phyloP scores from a whole-genome alignment of 2,888 invertebrate genomes.

The Hymenopus coronatus region DNA sequence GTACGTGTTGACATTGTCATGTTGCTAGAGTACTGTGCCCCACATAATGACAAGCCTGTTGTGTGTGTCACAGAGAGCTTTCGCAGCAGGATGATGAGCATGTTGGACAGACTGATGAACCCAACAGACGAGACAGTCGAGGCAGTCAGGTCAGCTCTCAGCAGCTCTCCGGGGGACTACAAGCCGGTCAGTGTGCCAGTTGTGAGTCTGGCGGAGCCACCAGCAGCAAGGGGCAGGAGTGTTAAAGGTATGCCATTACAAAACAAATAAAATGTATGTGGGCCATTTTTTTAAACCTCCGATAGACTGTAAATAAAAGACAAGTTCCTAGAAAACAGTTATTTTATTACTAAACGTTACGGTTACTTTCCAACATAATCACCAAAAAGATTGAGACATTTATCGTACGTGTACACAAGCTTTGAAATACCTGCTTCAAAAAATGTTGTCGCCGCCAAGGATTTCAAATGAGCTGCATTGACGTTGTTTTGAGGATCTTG shows the following conservation, averaged over 20 bases:
- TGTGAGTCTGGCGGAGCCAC: neutral
- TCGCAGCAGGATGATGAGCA: slow-evolving; percentile 29
- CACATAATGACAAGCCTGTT: neutral
- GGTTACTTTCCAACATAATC: too few species aligned
- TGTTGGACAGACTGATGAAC: slow-evolving; percentile 26
- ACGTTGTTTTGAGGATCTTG: too few species aligned
- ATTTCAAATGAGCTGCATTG: too few species aligned
- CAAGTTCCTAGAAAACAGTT: too few species aligned
- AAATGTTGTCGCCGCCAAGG: too few species aligned
- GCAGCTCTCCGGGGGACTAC: slow-evolving; percentile 32
- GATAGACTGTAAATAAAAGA: too few species aligned
- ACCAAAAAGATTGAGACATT: too few species aligned
- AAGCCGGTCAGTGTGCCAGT: slow-evolving; percentile 23
- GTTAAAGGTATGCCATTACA: neutral
- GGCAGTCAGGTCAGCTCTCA: slow-evolving; percentile 24
- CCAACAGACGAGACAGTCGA: slow-evolving; percentile 28
- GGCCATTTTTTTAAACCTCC: too few species aligned
- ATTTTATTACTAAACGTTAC: too few species aligned
- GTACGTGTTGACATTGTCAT: neutral
- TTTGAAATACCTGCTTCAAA: too few species aligned
- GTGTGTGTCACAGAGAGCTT: slow-evolving; percentile 17
- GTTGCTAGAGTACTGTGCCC: neutral
- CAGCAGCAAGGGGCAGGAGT: neutral
- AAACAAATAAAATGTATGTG: neutral
- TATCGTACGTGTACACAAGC: too few species aligned